phyloP scores from a whole-genome alignment of 2,113 vertebrate genomes.

The Labeo catla region DNA sequence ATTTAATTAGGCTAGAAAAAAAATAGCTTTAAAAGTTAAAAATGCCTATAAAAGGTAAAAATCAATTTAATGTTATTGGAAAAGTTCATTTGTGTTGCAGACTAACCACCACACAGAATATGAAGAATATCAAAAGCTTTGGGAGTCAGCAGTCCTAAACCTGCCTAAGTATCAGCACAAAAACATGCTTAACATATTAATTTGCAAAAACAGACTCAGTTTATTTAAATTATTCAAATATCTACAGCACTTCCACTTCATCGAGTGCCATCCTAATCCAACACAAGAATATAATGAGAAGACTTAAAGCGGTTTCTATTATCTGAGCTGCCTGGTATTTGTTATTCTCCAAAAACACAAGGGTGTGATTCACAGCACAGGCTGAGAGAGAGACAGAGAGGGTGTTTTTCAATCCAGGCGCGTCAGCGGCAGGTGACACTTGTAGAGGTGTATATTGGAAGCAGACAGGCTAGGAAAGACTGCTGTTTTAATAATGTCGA shows the following conservation, averaged over 20 bases:
- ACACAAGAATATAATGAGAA: background rate
- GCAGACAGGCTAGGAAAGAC: background rate
- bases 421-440: background rate
- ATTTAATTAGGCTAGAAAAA: too few species aligned
- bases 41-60: too few species aligned
- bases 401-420: background rate
- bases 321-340: background rate
- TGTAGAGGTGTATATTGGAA: constrained; percentile 3
- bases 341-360: background rate
- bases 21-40: too few species aligned
- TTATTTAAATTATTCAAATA: background rate
- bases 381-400: background rate
- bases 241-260: background rate
- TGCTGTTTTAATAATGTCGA: constrained; percentile 11
- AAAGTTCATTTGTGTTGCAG: too few species aligned
- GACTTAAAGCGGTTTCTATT: background rate
- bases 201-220: too few species aligned
- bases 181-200: too few species aligned
- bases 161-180: too few species aligned
- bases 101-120: too few species aligned
- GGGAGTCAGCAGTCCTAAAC: too few species aligned
- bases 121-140: too few species aligned
- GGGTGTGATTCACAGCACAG: constrained; percentile 7
- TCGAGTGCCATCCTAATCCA: background rate
- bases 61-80: too few species aligned